Conservation (phyloP, 2,888 invertebrate genomes). For the Invenusta paracnida region DNA sequence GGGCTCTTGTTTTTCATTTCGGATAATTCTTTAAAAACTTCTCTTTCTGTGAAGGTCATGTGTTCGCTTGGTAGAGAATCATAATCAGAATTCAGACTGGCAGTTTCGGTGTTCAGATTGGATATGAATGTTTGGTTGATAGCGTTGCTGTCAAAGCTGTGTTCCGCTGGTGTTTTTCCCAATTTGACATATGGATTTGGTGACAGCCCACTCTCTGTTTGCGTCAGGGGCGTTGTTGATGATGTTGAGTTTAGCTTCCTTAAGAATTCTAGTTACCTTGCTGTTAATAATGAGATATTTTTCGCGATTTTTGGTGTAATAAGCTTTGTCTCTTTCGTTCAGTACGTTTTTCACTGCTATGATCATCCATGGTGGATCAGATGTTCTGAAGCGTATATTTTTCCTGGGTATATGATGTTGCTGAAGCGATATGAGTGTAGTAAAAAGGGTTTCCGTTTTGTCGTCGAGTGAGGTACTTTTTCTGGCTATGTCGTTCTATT, state of each 20-base stretch:
- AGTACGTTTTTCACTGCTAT: neutral
- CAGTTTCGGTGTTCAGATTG: neutral
- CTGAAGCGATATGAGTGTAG: too few relatives aligned
- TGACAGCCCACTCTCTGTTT: neutral
- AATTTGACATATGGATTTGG: neutral
- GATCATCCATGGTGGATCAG: neutral
- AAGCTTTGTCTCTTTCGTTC: neutral
- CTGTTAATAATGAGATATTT: neutral
- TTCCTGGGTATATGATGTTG: neutral
- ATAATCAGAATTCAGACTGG: neutral
- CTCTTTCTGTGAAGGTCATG: neutral
- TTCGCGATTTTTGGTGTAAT: neutral
- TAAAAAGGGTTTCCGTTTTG: too few relatives aligned
- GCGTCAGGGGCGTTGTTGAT: neutral
- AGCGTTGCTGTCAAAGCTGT: neutral
- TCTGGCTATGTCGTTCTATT: too few relatives aligned
- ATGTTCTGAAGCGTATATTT: neutral
- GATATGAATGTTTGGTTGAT: neutral
- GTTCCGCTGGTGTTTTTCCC: neutral
- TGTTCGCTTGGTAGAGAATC: neutral
- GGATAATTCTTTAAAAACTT: neutral
- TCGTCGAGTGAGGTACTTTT: too few relatives aligned
- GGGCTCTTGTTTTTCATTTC: neutral
- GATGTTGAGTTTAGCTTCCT: neutral
- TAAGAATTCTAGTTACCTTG: neutral